Percentiles rank a stretch among this genome's conserved stretches.
These are phyloP conservation scores for Euproctis similis DNA, from an alignment of 2,888 invertebrate genomes.

Conservation along the genomic window DNA sequence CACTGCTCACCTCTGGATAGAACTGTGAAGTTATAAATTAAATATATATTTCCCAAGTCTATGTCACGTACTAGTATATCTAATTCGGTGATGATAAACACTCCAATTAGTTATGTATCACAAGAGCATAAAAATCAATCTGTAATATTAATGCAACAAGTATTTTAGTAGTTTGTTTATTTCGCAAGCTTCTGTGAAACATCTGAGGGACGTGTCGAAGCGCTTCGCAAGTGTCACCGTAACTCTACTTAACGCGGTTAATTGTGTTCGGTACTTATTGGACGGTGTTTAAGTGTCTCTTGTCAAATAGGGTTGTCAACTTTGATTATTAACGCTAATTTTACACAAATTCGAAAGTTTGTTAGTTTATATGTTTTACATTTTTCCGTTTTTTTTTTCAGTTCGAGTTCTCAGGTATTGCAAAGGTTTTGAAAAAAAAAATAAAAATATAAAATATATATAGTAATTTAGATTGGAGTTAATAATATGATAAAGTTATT, in stretches of 20 bases:
- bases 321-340: too few relatives aligned
- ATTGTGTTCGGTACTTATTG: constrained; percentile 1
- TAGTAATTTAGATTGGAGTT: too few relatives aligned
- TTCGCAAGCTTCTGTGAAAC: constrained; percentile 5
- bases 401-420: too few relatives aligned
- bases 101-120: background rate
- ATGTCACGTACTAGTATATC: background rate
- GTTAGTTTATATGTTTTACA: too few relatives aligned
- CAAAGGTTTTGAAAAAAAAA: too few relatives aligned
- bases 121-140: constrained; percentile 9
- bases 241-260: constrained; percentile 3
- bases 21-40: too few relatives aligned
- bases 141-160: constrained; percentile 4
- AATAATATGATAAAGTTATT: too few relatives aligned
- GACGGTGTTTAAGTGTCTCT: constrained; percentile 1
- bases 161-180: too few relatives aligned
- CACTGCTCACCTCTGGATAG: too few relatives aligned
- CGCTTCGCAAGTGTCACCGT: constrained; percentile 1
- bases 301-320: constrained; percentile 1
- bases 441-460: too few relatives aligned
- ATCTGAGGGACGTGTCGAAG: constrained; percentile 3
- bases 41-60: background rate
- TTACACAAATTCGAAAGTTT: too few relatives aligned
- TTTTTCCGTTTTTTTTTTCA: too few relatives aligned
- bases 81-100: background rate